Evolutionary conservation across 2,797 vertebrate genomes (phyloP), one percentile per base, ranked within the genome.

Genomic region (Sebastolobus altivelis): DNA sequence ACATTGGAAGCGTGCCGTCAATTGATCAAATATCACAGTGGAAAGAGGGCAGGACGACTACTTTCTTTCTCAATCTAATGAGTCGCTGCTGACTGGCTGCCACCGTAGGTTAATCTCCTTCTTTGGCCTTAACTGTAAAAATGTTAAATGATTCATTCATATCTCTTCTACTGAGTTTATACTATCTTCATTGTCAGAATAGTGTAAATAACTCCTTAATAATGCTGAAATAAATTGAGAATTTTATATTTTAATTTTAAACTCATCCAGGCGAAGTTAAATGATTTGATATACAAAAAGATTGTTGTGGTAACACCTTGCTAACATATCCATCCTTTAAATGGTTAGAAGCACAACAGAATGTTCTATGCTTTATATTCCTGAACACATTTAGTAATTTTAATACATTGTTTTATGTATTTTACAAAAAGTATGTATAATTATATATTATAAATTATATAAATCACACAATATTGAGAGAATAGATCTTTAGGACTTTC

Each of bases 51-150:
- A 80, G 37, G 84, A 52, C 5, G 66, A 70, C 80, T 72, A 65
- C 65, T 92, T 80, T 89, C 77, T 81, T 60, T 89, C 75, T 87
- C 66, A 55, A 11, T 79, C 35, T 81, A 92, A 95, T 92, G 83
- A 91, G 79, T 67, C 8, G 7, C 79, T 79, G 84, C 68, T 78
- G 79, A 78, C 60, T 66, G 78, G 70, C 77, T 83, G 75, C 80
- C 73, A 86, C 66, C 35, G 68, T 33, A 77, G 75, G 75, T 94
- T 83, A 77, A 83, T 84, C 62, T 91, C n/a, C 73, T 65, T 56
- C 54, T 75, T 46, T 65, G 22, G 40, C 27, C 18, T 20, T 73
- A 7, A 60, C 81, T 87, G 80, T 71, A 80, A 87, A 89, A 89
- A 63, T 8, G 6, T 33, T 40, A 16, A 75, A 46, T 37, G 20